A percentile compares a stretch with the other conserved stretches of the same genome.
phyloP scores from a whole-genome alignment of 2,797 vertebrate genomes.

The Heteromormyrus szaboi region DNA sequence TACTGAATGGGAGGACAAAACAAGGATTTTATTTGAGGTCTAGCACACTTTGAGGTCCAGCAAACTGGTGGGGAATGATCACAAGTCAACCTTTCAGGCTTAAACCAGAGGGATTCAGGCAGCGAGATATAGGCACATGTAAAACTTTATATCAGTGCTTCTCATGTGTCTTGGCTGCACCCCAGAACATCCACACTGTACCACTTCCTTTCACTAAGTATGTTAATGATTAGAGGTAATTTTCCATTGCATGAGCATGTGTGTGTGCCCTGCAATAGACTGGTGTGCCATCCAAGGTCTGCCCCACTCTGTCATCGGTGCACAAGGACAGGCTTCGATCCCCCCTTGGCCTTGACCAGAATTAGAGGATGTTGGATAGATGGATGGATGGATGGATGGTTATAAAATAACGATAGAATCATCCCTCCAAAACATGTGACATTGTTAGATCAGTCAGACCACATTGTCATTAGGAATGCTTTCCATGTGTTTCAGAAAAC shows the following conservation, averaged over 20 bases:
- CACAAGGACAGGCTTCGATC: background rate
- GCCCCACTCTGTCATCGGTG: background rate
- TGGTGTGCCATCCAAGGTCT: background rate
- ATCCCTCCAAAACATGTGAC: background rate
- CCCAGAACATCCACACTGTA: background rate
- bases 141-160: background rate
- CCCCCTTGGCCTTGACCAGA: background rate
- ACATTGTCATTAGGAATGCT: background rate
- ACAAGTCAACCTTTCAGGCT: background rate
- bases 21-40: background rate
- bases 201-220: background rate
- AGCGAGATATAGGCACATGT: background rate
- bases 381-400: background rate
- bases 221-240: background rate
- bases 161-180: background rate
- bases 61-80: background rate
- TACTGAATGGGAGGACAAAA: background rate
- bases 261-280: background rate
- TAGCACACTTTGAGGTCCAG: background rate
- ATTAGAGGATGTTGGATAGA: background rate
- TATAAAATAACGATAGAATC: background rate
- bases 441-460: background rate
- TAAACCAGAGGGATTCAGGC: background rate
- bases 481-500: background rate
- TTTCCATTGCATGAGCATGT: background rate